These are phyloP conservation scores for Noctua janthina DNA, from an alignment of 2,888 invertebrate genomes.

Conservation along the genomic window DNA sequence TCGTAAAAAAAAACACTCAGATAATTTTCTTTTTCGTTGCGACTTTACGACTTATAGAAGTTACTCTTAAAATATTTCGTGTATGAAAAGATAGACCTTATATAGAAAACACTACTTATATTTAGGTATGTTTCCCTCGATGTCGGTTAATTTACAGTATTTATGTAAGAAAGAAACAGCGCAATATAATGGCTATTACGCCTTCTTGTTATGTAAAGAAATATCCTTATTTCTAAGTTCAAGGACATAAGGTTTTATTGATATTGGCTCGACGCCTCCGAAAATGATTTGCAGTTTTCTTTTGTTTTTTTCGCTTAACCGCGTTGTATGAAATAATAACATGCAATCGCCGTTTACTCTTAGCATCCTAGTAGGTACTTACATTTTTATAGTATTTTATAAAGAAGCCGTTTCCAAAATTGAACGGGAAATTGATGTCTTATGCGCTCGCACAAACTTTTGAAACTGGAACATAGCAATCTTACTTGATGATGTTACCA, in stretches of 20 bases:
- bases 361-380: neutral
- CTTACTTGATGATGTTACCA: neutral
- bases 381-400: neutral
- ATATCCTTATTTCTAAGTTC: constrained; percentile 45
- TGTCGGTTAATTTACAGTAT: neutral
- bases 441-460: neutral
- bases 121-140: neutral
- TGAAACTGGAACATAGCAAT: neutral
- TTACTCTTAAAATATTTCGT: no score
- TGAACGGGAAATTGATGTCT: neutral
- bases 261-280: constrained; percentile 63
- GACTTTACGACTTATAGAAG: no score
- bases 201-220: neutral
- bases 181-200: neutral
- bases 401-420: neutral
- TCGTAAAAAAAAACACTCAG: no score
- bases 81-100: no score
- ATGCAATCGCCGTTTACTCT: constrained; percentile 1
- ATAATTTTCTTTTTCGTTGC: no score
- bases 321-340: constrained; percentile 7
- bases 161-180: neutral
- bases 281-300: constrained; percentile 55
- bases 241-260: constrained; percentile 59
- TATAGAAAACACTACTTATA: neutral
- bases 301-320: constrained; percentile 11